Base-by-base conservation (phyloP, 1,140 invertebrate species). In the Drosophila dunni region DNA sequence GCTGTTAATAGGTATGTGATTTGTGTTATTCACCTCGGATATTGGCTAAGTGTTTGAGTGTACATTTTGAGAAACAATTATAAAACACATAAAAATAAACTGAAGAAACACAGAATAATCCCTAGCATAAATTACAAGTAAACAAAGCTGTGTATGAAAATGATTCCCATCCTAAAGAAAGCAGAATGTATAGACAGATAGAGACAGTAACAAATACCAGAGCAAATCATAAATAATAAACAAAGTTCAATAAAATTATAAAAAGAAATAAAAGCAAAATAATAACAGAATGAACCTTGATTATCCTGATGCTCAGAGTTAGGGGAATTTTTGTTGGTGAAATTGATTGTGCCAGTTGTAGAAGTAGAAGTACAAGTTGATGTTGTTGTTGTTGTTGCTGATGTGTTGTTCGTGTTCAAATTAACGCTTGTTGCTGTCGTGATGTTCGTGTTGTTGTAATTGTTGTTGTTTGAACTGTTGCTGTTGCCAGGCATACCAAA, bases 261-360 rank as follows among this genome's bases (percentile, higher is more conserved):
- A 29, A 60, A 63, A 34, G 29, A 67, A 20, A 70, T 69, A 65
- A 76, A 76, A 69, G 67, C 68, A 65, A 75, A 76, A 70, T 29
- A 91, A 89, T 70, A 88, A 77, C 45, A 83, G 75, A 86, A 92
- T 89, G 79, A 92, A 91, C 91, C 90, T 92, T 92, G 86, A 82
- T 78, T 91, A 83, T 91, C 90, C 90, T 81, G 81, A 50, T 73
- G 79, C 70, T 91, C 90, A 73, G 86, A 91, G 69, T 89, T 91
- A 73, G 76, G 83, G 75, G 83, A 90, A 89, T 91, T 91, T 91
- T 91, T 91, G 73, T 73, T 85, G 74, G 80, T 88, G 69, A 73
- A 70, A 82, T 81, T 88, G 72, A 78, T 88, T 66, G 82, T 90
- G 84, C 86, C 86, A 75, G 79, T 68, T 29, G 24, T 29, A 29